A percentile compares a stretch with the other conserved stretches of the same genome.
Evolutionary conservation across 2,797 vertebrate genomes (phyloP).

Genomic region (Psittacula derbiana): DNA sequence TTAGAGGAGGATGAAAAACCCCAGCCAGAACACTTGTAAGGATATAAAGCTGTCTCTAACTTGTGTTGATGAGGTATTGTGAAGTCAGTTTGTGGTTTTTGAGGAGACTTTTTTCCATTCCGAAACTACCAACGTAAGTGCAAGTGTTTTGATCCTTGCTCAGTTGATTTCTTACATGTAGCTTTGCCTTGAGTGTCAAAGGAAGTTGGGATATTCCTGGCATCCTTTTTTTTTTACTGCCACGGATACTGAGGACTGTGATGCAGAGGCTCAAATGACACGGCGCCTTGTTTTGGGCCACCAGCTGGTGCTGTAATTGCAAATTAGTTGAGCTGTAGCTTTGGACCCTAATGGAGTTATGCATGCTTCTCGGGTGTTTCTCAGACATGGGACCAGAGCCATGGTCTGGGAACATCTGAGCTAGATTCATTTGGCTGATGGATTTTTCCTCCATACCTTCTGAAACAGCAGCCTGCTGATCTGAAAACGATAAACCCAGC

Average conservation of each 20-base stretch:
- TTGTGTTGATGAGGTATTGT: neutral
- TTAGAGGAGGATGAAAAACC: neutral
- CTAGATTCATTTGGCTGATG: slow-evolving; percentile 10
- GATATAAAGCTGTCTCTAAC: neutral
- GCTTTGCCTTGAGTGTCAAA: neutral
- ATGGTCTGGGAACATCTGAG: neutral
- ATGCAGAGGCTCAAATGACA: neutral
- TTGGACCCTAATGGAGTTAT: neutral
- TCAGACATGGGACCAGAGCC: neutral
- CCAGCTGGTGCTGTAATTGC: slow-evolving; percentile 35
- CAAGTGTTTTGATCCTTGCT: neutral
- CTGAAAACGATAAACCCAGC: neutral
- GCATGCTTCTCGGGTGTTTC: neutral
- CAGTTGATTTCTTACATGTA: neutral
- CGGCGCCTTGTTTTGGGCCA: neutral
- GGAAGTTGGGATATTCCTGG: neutral
- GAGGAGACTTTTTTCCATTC: neutral
- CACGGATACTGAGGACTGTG: neutral
- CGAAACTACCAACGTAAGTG: neutral
- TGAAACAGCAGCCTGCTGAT: neutral
- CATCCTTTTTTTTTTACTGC: neutral
- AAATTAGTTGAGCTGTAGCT: slow-evolving; percentile 21
- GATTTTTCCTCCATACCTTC: neutral
- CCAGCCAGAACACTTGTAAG: neutral
- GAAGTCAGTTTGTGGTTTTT: neutral